Conservation (phyloP, 2,113 vertebrate species). For the human (Homo sapiens) region DNA sequence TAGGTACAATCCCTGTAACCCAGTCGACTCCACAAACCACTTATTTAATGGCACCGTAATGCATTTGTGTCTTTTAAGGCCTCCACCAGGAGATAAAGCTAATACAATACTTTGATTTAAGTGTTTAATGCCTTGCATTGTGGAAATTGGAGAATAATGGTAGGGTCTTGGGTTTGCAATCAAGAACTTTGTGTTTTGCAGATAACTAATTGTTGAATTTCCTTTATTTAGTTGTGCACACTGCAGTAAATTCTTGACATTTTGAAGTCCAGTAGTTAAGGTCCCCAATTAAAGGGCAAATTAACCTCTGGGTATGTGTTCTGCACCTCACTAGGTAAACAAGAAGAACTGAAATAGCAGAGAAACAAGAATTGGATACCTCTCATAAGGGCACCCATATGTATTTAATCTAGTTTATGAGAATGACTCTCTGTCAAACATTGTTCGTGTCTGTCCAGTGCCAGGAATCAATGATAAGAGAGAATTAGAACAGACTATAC, state of each 20-base stretch:
- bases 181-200: not conserved
- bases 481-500: not conserved
- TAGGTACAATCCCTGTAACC: not conserved
- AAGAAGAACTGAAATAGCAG: not conserved
- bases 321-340: not conserved
- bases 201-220: not conserved
- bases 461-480: not conserved
- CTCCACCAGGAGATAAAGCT: not conserved
- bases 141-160: constrained; percentile 17
- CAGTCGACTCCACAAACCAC: fast-evolving
- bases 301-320: not conserved
- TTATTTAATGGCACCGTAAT: not conserved
- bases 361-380: not conserved
- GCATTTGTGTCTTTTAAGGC: not conserved
- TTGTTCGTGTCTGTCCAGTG: not conserved
- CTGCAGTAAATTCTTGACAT: not conserved
- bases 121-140: not conserved
- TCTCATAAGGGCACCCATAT: not conserved
- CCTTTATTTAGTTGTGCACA: not conserved
- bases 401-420: not conserved
- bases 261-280: not conserved
- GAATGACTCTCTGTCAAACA: not conserved
- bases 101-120: not conserved
- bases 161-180: not conserved
- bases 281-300: not conserved